Conservation (phyloP, 2,888 invertebrate genomes). For the Oscheius sp. region DNA sequence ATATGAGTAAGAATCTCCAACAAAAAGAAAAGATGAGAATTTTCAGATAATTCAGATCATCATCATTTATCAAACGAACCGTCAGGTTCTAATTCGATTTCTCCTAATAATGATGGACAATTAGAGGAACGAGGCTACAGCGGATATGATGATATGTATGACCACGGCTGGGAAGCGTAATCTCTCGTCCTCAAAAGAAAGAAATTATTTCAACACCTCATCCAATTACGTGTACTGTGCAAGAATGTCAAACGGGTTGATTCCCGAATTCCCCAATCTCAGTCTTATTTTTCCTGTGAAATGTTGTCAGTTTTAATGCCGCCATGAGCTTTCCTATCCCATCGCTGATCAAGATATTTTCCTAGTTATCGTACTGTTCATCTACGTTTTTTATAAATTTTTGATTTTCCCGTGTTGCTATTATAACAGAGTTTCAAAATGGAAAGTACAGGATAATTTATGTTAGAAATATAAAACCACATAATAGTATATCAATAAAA, state of each 20-base stretch:
- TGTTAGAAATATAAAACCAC: not conserved
- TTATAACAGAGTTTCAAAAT: no score
- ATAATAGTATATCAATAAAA: not conserved
- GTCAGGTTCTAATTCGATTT: conserved; percentile 18
- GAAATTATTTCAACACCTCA: not conserved
- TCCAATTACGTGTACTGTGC: not conserved
- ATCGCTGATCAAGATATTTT: no score
- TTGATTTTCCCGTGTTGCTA: no score
- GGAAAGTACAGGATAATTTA: no score
- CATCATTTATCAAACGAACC: not conserved
- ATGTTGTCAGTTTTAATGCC: no score
- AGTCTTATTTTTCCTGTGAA: no score
- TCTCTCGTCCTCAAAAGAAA: not conserved
- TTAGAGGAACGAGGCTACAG: conserved; percentile 23
- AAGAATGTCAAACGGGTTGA: not conserved
- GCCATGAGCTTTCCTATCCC: no score
- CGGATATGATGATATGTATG: conserved; percentile 32
- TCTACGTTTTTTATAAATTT: no score
- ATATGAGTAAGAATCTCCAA: not conserved
- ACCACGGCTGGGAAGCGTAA: conserved; percentile 3
- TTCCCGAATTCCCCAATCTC: no score
- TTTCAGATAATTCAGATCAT: not conserved
- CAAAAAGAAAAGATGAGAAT: not conserved
- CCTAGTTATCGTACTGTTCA: no score
- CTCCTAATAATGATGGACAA: not conserved